A percentile compares a stretch with the other conserved stretches of the same genome.
phyloP scores from a whole-genome alignment of 2,797 vertebrate genomes.

The Leptoclinus maculatus region DNA sequence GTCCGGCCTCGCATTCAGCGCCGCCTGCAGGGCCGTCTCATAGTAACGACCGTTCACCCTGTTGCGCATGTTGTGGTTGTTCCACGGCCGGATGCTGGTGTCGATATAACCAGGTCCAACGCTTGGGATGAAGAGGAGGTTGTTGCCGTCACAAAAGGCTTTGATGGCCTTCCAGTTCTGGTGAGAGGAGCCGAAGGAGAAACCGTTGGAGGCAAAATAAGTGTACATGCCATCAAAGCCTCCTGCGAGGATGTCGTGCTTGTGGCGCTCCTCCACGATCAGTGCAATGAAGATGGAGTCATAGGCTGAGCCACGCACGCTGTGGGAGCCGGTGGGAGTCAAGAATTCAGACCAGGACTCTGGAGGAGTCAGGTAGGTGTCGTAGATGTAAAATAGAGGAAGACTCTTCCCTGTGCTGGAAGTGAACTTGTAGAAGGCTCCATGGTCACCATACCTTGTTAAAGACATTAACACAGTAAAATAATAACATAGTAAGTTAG shows the following conservation, averaged over 20 bases:
- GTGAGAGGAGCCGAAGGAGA: conserved; percentile 93
- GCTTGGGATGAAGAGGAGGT: conserved; percentile 91
- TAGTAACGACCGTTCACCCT: conserved; percentile 92
- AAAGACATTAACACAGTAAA: not conserved
- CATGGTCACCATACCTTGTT: conserved; percentile 89
- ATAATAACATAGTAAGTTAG: not conserved
- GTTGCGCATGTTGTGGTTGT: conserved; percentile 93
- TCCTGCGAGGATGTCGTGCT: conserved; percentile 87
- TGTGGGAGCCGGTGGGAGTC: conserved; percentile 85
- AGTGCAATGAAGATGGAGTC: conserved; percentile 89
- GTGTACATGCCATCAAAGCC: conserved; percentile 94
- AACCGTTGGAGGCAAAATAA: conserved; percentile 92
- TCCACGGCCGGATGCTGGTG: conserved; percentile 92
- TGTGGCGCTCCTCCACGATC: conserved; percentile 91
- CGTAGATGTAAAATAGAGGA: conserved; percentile 92
- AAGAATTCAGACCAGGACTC: conserved; percentile 91
- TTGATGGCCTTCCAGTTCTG: conserved; percentile 93
- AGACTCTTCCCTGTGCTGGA: conserved; percentile 87
- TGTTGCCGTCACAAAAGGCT: conserved; percentile 90
- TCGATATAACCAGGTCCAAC: conserved; percentile 92
- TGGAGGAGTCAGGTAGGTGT: conserved; percentile 90
- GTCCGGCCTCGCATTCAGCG: conserved; percentile 87
- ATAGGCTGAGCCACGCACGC: conserved; percentile 87
- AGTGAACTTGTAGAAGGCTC: conserved; percentile 89
- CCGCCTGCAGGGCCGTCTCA: conserved; percentile 90